phyloP scores from a whole-genome alignment of 2,888 invertebrate genomes.

The Diabrotica balteata region DNA sequence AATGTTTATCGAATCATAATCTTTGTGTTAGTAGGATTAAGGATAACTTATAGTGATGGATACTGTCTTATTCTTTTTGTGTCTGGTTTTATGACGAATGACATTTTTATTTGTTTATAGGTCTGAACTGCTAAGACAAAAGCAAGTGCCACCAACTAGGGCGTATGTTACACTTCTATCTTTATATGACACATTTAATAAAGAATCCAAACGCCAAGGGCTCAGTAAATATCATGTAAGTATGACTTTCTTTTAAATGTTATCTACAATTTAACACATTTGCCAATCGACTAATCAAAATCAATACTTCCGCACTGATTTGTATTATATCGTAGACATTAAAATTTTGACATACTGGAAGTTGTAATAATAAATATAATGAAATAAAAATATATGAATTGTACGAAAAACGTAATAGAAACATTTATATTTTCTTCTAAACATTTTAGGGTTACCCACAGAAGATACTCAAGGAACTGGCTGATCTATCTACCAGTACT shows the following conservation, averaged over 20 bases:
- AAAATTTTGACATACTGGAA: too few relatives aligned
- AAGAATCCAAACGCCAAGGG: slow-evolving; percentile 70
- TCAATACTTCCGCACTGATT: too few relatives aligned
- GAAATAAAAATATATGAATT: too few relatives aligned
- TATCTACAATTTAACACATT: background rate
- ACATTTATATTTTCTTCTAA: too few relatives aligned
- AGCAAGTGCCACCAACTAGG: slow-evolving; percentile 65
- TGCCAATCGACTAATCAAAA: too few relatives aligned
- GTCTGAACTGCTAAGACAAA: slow-evolving; percentile 53
- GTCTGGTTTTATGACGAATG: background rate
- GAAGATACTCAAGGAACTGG: slow-evolving; percentile 64
- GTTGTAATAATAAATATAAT: too few relatives aligned
- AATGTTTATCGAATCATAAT: too few relatives aligned
- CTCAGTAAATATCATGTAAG: slow-evolving; percentile 69
- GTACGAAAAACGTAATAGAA: too few relatives aligned
- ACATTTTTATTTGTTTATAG: slow-evolving; percentile 20
- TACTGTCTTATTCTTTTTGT: too few relatives aligned
- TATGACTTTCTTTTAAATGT: slow-evolving; percentile 31
- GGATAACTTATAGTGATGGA: too few relatives aligned
- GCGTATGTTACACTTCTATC: slow-evolving; percentile 68
- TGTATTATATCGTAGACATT: too few relatives aligned
- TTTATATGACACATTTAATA: slow-evolving; percentile 70
- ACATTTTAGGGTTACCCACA: slow-evolving; percentile 68
- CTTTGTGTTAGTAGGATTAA: too few relatives aligned
- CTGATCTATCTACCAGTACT: slow-evolving; percentile 65